phyloP scores from a whole-genome alignment of 2,888 invertebrate genomes.

The Ophion obscuratus region DNA sequence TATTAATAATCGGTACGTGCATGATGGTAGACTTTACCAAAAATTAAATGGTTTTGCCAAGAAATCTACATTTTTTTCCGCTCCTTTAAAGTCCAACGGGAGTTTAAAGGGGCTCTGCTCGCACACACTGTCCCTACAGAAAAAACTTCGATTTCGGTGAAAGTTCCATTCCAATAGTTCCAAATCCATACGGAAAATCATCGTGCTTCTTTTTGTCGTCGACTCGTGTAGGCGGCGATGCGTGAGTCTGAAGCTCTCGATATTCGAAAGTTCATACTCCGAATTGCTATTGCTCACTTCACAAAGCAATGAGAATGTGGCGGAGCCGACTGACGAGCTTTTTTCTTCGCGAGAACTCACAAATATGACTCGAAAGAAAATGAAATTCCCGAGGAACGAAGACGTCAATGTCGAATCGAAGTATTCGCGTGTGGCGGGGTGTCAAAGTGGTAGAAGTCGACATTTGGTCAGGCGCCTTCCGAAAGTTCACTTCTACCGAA shows the following conservation, averaged over 20 bases:
- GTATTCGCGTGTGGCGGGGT: no score
- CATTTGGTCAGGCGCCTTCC: constrained; percentile 49
- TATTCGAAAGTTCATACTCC: background rate
- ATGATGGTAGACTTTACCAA: background rate
- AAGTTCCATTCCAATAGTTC: background rate
- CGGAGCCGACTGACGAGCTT: no score
- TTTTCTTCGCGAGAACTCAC: background rate
- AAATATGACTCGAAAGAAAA: background rate
- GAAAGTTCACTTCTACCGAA: constrained; percentile 41
- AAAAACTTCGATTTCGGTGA: background rate
- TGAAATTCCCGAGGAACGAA: no score
- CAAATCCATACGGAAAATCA: background rate
- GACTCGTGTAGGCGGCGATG: background rate
- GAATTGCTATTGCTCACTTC: background rate
- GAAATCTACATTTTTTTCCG: no score
- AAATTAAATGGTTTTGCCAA: no score
- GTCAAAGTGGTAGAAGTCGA: constrained; percentile 10
- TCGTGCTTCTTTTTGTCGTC: background rate
- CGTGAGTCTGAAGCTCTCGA: background rate
- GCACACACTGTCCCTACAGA: background rate
- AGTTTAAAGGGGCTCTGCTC: no score
- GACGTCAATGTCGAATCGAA: background rate
- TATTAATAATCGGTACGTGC: background rate
- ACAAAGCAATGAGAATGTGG: background rate
- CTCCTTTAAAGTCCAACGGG: no score